A percentile compares a stretch with the other conserved stretches of the same genome.
Conservation (phyloP, 2,113 vertebrate genomes). For the Phyllopteryx taeniolatus region DNA sequence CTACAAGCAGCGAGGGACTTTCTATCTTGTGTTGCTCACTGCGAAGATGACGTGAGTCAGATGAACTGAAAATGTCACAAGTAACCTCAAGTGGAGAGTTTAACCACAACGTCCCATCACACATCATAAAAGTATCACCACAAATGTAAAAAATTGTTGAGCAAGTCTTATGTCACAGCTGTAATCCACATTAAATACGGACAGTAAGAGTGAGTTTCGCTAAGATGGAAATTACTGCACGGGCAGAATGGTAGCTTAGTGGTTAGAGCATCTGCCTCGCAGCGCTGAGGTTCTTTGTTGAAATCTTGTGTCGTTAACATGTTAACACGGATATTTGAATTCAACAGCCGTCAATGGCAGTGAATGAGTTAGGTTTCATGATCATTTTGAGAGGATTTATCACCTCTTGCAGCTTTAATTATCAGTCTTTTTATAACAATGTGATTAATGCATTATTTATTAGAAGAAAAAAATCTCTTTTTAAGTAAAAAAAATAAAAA, state of each 20-base stretch:
- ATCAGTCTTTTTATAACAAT: neutral
- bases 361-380: too few relatives aligned
- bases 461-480: neutral
- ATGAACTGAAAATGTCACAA: neutral
- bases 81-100: neutral
- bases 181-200: neutral
- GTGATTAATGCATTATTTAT: slow-evolving; percentile 13
- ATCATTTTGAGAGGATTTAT: too few relatives aligned
- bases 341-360: too few relatives aligned
- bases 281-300: too few relatives aligned
- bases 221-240: neutral
- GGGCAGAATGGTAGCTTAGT: too few relatives aligned
- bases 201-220: neutral
- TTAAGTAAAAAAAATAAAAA: slow-evolving; percentile 25
- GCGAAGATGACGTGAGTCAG: neutral
- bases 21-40: neutral
- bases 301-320: too few relatives aligned
- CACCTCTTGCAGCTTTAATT: too few relatives aligned
- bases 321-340: too few relatives aligned
- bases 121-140: neutral
- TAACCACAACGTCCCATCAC: neutral
- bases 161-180: neutral
- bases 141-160: neutral
- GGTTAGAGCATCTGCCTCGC: too few relatives aligned
- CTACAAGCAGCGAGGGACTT: neutral